Evolutionary conservation across 92 coral and sea anemone genomes (phyloP).

Genomic region (Porites cylindrica): DNA sequence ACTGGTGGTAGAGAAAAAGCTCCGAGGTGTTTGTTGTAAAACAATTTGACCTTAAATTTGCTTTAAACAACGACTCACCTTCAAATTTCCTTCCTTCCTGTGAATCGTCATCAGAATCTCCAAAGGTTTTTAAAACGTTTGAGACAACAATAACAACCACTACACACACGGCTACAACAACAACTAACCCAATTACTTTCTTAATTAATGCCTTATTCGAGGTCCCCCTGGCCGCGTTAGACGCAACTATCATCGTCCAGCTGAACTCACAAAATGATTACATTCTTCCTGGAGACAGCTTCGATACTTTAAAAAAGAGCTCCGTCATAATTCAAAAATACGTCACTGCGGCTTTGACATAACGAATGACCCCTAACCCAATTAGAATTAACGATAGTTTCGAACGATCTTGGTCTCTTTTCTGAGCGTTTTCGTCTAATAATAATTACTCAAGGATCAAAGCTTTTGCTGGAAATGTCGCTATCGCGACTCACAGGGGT

Average conservation of each 20-base stretch:
- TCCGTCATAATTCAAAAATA: neutral
- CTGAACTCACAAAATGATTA: neutral
- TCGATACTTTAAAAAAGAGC: neutral
- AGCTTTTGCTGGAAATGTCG: too few species aligned
- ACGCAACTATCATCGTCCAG: neutral
- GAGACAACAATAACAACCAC: conserved; percentile 60
- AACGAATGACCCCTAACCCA: neutral
- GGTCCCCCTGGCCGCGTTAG: neutral
- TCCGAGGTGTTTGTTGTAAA: too few species aligned
- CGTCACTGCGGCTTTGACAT: neutral
- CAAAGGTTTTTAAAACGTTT: conserved; percentile 76
- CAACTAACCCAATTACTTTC: conserved; percentile 59
- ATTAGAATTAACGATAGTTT: neutral
- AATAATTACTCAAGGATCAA: too few species aligned
- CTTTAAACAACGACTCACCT: conserved; percentile 3
- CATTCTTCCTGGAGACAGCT: neutral
- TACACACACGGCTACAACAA: conserved; percentile 66
- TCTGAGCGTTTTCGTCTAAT: too few species aligned
- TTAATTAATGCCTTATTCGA: conserved; percentile 31
- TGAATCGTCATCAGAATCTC: conserved; percentile 32
- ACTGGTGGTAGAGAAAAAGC: too few species aligned
- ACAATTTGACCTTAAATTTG: too few species aligned
- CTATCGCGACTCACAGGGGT: too few species aligned
- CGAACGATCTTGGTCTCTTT: too few species aligned
- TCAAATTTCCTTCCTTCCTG: conserved; percentile 5